phyloP scores from a whole-genome alignment of 35 echinoderm and acorn worm species.

The Stichopus chloronotus region DNA sequence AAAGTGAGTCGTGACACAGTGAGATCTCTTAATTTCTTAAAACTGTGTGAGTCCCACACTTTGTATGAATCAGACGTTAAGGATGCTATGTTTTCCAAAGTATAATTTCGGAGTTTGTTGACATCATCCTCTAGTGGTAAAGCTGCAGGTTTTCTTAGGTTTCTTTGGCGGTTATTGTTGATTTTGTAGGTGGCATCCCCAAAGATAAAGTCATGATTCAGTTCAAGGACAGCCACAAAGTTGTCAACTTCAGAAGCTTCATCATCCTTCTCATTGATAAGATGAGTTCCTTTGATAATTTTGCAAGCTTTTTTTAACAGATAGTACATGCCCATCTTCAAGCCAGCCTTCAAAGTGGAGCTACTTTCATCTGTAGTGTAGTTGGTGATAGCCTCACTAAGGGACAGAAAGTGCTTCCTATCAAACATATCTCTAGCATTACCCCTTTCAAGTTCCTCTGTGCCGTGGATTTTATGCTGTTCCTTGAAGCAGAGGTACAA shows the following conservation, averaged over 20 bases:
- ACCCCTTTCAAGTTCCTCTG: neutral
- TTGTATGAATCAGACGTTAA: constrained; percentile 14
- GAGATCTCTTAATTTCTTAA: constrained; percentile 57
- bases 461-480: neutral
- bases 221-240: constrained; percentile 44
- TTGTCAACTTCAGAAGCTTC: constrained; percentile 53
- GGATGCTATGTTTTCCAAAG: constrained; percentile 1
- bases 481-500: constrained; percentile 14
- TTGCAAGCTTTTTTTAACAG: constrained; percentile 31
- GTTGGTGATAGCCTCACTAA: constrained; percentile 12
- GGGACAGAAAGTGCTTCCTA: neutral
- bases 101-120: constrained; percentile 46
- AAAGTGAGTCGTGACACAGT: constrained; percentile 62
- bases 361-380: constrained; percentile 50
- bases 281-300: neutral
- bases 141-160: constrained; percentile 43
- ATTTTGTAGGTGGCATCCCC: constrained; percentile 52
- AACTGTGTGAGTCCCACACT: constrained; percentile 48
- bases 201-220: constrained; percentile 55
- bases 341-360: constrained; percentile 34
- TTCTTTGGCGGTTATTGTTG: constrained; percentile 50
- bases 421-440: constrained; percentile 10
- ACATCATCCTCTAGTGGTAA: constrained; percentile 50
- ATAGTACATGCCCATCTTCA: constrained; percentile 60
- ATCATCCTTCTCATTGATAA: constrained; percentile 9